Base-by-base conservation (phyloP, 1,140 invertebrate species). In the Eubasilissa regina region DNA sequence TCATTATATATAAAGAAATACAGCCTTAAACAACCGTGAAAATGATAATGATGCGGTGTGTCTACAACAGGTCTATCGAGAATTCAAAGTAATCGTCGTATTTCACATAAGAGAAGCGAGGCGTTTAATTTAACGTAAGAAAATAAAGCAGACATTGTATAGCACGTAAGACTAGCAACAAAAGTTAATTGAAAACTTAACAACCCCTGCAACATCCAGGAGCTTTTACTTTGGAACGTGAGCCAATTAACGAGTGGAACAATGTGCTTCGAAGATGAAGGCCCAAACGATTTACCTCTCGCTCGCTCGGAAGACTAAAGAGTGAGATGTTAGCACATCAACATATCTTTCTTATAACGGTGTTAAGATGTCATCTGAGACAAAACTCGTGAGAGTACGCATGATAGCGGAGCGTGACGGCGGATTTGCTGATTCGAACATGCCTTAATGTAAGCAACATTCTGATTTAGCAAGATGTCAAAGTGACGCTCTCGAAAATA, bases 111-210 rank as follows among this genome's bases (percentile, higher is more conserved):
- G n/a, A n/a, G n/a, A n/a, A n/a, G n/a, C n/a, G n/a, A n/a, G n/a
- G n/a, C n/a, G n/a, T n/a, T n/a, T n/a, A n/a, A n/a, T n/a, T n/a
- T n/a, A n/a, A n/a, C n/a, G n/a, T n/a, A n/a, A n/a, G n/a, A n/a
- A n/a, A n/a, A n/a, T 15, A 55, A 55, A 55, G n/a, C 3, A 55
- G n/a, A 55, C 51, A 17, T 43, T 66, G 35, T 10, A 66, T 43
- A n/a, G 6, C n/a, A 12, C 1, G 43, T 66, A 44, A 66, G 13
- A 45, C 62, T 11, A 60, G 43, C 13, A 10, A 19, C 12, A 11
- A n/a, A 66, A 78, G 68, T 77, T 81, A 81, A 81, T 81, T 81
- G 80, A 81, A 81, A 81, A 81, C 75, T 81, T 81, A 77, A 81
- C 58, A 77, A 78, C 44, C 66, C 55, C 66, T n/a, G 15, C 19